A percentile compares a stretch with the other conserved stretches of the same genome.
phyloP scores from a whole-genome alignment of 2,113 vertebrate genomes.

The Notechis scutatus region DNA sequence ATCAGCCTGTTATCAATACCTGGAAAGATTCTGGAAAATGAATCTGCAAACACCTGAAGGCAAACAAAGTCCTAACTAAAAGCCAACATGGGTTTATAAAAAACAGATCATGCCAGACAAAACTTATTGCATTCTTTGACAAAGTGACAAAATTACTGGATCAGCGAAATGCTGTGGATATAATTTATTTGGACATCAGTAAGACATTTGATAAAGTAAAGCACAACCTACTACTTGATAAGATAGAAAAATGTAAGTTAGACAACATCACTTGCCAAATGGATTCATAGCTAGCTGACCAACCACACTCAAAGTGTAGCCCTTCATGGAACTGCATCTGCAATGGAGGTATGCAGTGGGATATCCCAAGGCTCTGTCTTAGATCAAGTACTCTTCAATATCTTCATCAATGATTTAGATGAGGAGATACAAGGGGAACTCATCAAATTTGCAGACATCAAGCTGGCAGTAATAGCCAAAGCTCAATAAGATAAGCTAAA shows the following conservation, averaged over 20 bases:
- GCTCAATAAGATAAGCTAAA: background rate
- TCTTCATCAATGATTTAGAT: background rate
- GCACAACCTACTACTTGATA: background rate
- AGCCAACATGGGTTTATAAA: background rate
- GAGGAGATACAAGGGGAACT: background rate
- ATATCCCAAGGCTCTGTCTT: background rate
- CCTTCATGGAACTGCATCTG: background rate
- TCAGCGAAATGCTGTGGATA: background rate
- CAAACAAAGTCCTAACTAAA: background rate
- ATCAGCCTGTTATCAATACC: background rate
- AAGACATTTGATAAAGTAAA: background rate
- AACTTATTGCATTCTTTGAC: background rate
- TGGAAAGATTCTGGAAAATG: background rate
- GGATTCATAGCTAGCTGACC: background rate
- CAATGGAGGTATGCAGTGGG: background rate
- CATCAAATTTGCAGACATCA: background rate
- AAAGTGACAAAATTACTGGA: background rate
- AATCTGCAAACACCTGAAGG: background rate
- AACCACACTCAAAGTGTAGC: background rate
- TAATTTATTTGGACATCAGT: background rate
- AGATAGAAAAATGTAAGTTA: background rate
- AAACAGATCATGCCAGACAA: background rate
- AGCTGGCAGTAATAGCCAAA: background rate
- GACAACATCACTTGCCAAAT: background rate
- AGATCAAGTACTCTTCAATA: background rate